Conservation (phyloP, 2,113 vertebrate species). For the Gulo gulo region DNA sequence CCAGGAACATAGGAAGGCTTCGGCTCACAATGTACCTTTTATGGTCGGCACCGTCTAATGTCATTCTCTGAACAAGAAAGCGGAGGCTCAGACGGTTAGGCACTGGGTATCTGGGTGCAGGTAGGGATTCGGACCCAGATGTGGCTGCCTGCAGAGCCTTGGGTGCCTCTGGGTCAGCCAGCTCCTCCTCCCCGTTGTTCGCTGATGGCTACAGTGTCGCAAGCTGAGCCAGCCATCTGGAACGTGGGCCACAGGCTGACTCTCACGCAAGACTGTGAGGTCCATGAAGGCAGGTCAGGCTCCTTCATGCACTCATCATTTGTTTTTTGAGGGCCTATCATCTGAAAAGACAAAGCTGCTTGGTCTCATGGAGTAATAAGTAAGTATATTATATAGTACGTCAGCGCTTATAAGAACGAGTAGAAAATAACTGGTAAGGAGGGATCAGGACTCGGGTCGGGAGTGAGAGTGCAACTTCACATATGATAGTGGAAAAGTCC, state of each 20-base stretch:
- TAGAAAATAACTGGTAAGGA: not conserved
- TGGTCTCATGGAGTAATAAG: not conserved
- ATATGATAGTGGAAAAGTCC: not conserved
- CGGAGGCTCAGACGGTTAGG: not conserved
- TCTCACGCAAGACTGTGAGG: not conserved
- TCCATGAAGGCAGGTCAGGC: not conserved
- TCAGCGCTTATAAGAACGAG: not conserved
- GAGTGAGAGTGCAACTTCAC: not conserved
- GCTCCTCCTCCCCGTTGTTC: not conserved
- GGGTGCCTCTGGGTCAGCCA: not conserved
- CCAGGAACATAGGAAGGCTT: not conserved
- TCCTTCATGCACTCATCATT: not conserved
- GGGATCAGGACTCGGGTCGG: not conserved
- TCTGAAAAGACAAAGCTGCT: not conserved
- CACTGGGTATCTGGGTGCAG: accelerated
- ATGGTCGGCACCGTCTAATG: not conserved
- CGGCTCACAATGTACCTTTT: not conserved
- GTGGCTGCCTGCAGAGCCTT: not conserved
- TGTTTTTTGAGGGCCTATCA: not conserved
- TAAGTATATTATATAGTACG: too few species aligned
- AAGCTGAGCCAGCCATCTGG: not conserved
- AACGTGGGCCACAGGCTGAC: not conserved
- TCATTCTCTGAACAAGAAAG: not conserved
- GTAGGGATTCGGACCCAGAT: not conserved
- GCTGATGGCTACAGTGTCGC: too few species aligned